These are phyloP conservation scores for Pampus argenteus DNA, from an alignment of 2,797 vertebrate species.

Conservation along the genomic window DNA sequence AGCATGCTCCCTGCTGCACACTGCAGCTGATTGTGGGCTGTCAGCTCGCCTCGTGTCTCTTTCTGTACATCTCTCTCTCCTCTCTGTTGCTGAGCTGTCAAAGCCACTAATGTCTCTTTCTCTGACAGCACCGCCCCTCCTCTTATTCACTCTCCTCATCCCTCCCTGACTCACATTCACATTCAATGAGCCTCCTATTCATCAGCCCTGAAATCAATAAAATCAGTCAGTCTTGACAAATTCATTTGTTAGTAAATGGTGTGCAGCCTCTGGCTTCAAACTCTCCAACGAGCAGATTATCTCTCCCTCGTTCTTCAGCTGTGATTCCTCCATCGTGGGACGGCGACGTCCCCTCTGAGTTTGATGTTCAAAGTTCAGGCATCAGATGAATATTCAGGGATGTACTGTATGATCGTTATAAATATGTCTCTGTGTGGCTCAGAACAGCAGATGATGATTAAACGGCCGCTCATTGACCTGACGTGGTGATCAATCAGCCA, in stretches of 20 bases:
- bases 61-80: no score
- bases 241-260: constrained; percentile 68
- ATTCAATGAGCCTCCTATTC: constrained; percentile 54
- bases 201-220: constrained; percentile 61
- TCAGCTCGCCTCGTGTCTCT: constrained; percentile 57
- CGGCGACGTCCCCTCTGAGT: background rate
- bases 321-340: background rate
- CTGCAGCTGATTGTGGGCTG: constrained; percentile 63
- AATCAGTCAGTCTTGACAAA: constrained; percentile 60
- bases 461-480: constrained; percentile 25
- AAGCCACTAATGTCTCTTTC: constrained; percentile 56
- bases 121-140: constrained; percentile 35
- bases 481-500: constrained; percentile 35
- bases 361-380: constrained; percentile 50
- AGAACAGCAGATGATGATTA: constrained; percentile 32
- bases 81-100: constrained; percentile 53
- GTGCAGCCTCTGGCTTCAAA: constrained; percentile 27
- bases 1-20: constrained; percentile 65
- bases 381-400: constrained; percentile 36
- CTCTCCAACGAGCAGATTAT: constrained; percentile 46
- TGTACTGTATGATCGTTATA: constrained; percentile 5
- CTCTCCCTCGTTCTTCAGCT: background rate
- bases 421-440: constrained; percentile 2
- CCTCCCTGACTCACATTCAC: constrained; percentile 33
- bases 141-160: constrained; percentile 6